A percentile compares a stretch with the other conserved stretches of the same genome.
Conservation (phyloP, 2,113 vertebrate species). For the Zingel zingel region DNA sequence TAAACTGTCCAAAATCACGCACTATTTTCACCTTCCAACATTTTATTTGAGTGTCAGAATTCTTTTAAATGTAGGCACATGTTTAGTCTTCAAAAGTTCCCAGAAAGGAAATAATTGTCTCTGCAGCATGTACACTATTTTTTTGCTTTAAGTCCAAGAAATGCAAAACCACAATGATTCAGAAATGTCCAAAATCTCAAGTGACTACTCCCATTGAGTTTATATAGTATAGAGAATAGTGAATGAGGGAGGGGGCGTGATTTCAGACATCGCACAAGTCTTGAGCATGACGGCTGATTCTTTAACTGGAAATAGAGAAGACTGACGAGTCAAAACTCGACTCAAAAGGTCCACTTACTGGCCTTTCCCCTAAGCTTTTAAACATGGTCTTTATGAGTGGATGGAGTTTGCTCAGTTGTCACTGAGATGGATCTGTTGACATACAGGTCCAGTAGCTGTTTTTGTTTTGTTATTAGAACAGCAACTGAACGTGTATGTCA, state of each 20-base stretch:
- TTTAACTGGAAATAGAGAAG: neutral
- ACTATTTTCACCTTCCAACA: neutral
- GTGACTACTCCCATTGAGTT: neutral
- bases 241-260: neutral
- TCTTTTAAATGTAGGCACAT: neutral
- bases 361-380: neutral
- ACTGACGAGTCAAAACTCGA: neutral
- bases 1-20: neutral
- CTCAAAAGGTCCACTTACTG: neutral
- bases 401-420: neutral
- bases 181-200: neutral
- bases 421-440: neutral
- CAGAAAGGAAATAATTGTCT: neutral
- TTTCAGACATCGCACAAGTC: neutral
- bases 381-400: neutral
- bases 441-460: neutral
- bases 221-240: neutral
- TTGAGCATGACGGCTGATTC: neutral
- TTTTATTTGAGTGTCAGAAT: neutral
- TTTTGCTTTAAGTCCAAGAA: neutral
- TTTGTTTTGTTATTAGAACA: neutral
- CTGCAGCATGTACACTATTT: neutral
- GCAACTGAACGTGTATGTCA: neutral
- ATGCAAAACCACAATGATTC: neutral
- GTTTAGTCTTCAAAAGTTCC: no score